Evolutionary conservation across 2,113 vertebrate genomes (phyloP).

Genomic region (Larimichthys crocea): DNA sequence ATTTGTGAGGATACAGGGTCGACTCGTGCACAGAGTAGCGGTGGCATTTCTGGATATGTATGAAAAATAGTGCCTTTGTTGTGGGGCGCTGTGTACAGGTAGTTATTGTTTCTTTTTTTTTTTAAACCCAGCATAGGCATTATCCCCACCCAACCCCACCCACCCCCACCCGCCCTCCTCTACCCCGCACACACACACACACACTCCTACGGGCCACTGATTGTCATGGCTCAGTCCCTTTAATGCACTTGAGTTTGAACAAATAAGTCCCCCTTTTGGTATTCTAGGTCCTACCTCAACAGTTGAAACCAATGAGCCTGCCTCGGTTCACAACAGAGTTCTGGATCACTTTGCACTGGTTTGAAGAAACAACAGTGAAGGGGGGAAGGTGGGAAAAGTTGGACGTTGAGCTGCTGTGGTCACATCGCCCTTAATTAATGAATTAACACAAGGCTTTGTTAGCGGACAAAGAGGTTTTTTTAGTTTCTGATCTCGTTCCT

Average conservation of each 20-base stretch:
- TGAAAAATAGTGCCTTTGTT: constrained; percentile 77
- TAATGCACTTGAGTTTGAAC: constrained; percentile 62
- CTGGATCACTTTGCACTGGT: constrained; percentile 60
- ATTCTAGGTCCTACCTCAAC: constrained; percentile 72
- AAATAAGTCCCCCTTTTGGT: constrained; percentile 49
- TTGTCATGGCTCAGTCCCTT: constrained; percentile 63
- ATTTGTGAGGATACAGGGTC: constrained; percentile 66
- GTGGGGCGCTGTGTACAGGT: constrained; percentile 66
- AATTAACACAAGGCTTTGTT: constrained; percentile 54
- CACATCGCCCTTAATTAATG: constrained; percentile 49
- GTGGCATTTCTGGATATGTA: constrained; percentile 62
- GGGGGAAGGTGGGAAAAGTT: constrained; percentile 14
- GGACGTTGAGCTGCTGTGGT: constrained; percentile 60
- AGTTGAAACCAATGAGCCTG: constrained; percentile 64
- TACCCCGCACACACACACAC: constrained; percentile 4
- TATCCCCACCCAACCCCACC: background rate
- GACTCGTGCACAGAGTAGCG: constrained; percentile 50
- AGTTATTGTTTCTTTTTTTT: constrained; percentile 40
- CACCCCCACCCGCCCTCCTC: background rate
- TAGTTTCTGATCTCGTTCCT: constrained; percentile 49
- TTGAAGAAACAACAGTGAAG: constrained; percentile 21
- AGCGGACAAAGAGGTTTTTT: constrained; percentile 45
- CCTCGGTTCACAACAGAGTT: constrained; percentile 54
- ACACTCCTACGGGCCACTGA: constrained; percentile 51
- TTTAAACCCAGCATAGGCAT: constrained; percentile 29